Evolutionary conservation across 1,140 invertebrate species (phyloP).

Genomic region (Solenopsis invicta): DNA sequence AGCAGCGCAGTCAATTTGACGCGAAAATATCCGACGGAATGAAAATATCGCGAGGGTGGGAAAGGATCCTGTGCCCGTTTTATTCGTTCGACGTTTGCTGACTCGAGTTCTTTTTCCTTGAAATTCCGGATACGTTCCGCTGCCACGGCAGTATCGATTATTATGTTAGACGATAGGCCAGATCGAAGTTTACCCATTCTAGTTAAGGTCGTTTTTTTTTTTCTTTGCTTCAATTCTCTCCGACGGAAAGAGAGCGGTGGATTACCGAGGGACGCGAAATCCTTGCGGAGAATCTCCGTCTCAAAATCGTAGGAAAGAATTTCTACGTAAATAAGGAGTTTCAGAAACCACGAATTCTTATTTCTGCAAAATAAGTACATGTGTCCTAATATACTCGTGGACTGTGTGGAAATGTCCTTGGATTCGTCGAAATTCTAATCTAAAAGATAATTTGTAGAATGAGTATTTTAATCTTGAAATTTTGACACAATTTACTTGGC

Average conservation of each 20-base stretch:
- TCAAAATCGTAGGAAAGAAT: not conserved
- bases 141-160: conserved; percentile 63
- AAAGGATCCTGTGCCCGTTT: not conserved
- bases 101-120: conserved; percentile 55
- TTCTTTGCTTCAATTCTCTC: not conserved
- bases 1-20: conserved; percentile 57
- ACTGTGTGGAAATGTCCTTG: too few species aligned
- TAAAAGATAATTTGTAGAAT: not conserved
- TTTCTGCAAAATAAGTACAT: not conserved
- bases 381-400: too few species aligned
- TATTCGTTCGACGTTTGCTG: conserved; percentile 54
- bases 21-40: conserved; percentile 52
- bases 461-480: not conserved
- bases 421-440: not conserved
- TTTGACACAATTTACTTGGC: not conserved
- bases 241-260: conserved; percentile 19
- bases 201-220: conserved; percentile 39
- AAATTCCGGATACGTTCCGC: conserved; percentile 58
- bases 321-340: too few species aligned
- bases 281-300: conserved; percentile 21
- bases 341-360: not conserved
- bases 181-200: conserved; percentile 50
- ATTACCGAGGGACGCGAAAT: conserved; percentile 36
- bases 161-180: conserved; percentile 53
- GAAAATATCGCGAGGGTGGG: not conserved